These are phyloP conservation scores for Haemorhous mexicanus DNA, from an alignment of 2,113 vertebrate genomes.

Conservation along the genomic window DNA sequence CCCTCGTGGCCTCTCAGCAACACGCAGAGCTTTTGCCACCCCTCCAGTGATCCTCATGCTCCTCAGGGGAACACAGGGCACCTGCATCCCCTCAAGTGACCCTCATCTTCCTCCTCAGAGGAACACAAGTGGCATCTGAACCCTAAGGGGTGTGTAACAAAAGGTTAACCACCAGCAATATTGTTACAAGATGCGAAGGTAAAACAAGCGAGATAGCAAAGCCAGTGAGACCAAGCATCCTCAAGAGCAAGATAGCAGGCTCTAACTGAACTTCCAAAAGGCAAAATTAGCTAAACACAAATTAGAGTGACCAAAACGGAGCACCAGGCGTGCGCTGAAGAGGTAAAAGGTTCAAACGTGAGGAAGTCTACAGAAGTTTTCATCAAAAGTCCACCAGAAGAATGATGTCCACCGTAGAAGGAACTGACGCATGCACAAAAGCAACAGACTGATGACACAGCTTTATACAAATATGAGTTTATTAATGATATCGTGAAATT, in stretches of 20 bases:
- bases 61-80: background rate
- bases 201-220: background rate
- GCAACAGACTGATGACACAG: background rate
- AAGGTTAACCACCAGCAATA: background rate
- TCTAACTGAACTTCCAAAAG: background rate
- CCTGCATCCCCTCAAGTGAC: no score
- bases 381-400: background rate
- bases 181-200: background rate
- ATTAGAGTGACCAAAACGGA: background rate
- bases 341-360: background rate
- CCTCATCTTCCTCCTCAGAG: no score
- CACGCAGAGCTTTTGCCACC: no score
- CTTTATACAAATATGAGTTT: background rate
- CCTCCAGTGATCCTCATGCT: background rate
- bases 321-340: background rate
- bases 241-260: background rate
- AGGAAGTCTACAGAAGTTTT: background rate
- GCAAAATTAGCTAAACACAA: background rate
- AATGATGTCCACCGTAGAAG: background rate
- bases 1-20: no score
- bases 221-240: background rate
- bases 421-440: background rate
- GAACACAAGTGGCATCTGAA: background rate
- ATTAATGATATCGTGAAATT: background rate
- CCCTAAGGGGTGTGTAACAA: no score